These are phyloP conservation scores for Eurytemora carolleeae DNA, from an alignment of 1,140 invertebrate genomes.

Conservation along the genomic window DNA sequence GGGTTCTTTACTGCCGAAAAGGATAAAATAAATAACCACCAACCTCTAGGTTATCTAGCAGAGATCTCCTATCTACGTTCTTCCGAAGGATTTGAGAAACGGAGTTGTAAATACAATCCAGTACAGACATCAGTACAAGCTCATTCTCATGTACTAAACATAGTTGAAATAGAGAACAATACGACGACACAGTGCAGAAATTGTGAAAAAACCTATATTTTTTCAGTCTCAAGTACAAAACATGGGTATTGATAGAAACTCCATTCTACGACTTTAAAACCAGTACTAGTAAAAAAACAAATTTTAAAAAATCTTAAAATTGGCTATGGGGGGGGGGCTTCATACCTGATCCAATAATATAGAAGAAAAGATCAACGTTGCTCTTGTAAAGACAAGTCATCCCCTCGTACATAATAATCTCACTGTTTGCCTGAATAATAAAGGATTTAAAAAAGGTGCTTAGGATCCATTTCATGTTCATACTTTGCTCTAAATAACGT, in stretches of 20 bases:
- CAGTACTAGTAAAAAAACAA: no score
- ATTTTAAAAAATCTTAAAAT: no score
- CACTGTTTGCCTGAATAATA: slow-evolving; percentile 49
- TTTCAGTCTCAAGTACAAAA: slow-evolving; percentile 87
- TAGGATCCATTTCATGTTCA: no score
- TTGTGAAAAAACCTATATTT: slow-evolving; percentile 42
- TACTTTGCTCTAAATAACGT: neutral
- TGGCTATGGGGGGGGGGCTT: no score
- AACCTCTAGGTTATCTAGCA: neutral
- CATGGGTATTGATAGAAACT: no score
- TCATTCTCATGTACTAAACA: neutral
- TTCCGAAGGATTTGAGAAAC: slow-evolving; percentile 81
- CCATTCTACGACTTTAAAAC: no score
- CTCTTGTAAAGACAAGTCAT: slow-evolving; percentile 90
- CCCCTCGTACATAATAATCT: slow-evolving; percentile 96
- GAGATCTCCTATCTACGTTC: slow-evolving; percentile 78
- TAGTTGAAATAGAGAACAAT: slow-evolving; percentile 10
- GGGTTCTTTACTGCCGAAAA: no score
- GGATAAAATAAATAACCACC: no score
- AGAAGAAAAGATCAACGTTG: slow-evolving; percentile 96
- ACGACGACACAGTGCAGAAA: neutral
- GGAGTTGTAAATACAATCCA: slow-evolving; percentile 88
- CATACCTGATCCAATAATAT: slow-evolving; percentile 66
- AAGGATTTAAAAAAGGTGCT: neutral
- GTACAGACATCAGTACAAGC: slow-evolving; percentile 52